Conservation (phyloP, 92 coral and sea anemone species). For the Epizoanthus stellaris region DNA sequence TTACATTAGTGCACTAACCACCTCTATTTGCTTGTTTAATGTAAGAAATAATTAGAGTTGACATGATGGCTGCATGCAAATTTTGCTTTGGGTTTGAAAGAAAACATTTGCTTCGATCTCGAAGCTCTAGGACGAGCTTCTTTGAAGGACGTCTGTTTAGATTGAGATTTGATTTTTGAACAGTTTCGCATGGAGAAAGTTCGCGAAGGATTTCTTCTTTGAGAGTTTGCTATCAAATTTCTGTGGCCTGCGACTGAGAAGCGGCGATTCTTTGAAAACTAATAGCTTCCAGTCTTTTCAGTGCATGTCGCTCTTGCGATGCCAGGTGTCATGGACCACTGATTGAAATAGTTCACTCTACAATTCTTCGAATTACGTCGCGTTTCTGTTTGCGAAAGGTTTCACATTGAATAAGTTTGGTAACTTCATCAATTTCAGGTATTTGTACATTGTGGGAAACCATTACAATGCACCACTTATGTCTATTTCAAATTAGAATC, state of each 20-base stretch:
- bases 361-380: slow-evolving; percentile 12
- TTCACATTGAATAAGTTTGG: background rate
- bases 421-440: background rate
- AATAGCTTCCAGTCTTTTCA: slow-evolving; percentile 56
- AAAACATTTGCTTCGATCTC: slow-evolving; percentile 35
- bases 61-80: slow-evolving; percentile 74
- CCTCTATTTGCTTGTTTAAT: slow-evolving; percentile 89
- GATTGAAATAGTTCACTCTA: slow-evolving; percentile 57
- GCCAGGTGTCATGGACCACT: slow-evolving; percentile 60
- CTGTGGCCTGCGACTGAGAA: slow-evolving; percentile 27
- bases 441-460: slow-evolving; percentile 19
- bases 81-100: slow-evolving; percentile 58
- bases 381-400: slow-evolving; percentile 19
- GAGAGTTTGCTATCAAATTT: slow-evolving; percentile 36
- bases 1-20: slow-evolving; percentile 88
- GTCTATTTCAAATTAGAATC: slow-evolving; percentile 12
- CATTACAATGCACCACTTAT: background rate
- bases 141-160: background rate
- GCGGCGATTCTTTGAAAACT: slow-evolving; percentile 76
- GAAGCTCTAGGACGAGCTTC: background rate
- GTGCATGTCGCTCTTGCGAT: slow-evolving; percentile 38
- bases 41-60: slow-evolving; percentile 97
- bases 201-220: slow-evolving; percentile 30
- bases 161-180: background rate
- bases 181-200: slow-evolving; percentile 7